Base-by-base conservation (phyloP, 1,140 invertebrate genomes). In the Drosophila persimilis region DNA sequence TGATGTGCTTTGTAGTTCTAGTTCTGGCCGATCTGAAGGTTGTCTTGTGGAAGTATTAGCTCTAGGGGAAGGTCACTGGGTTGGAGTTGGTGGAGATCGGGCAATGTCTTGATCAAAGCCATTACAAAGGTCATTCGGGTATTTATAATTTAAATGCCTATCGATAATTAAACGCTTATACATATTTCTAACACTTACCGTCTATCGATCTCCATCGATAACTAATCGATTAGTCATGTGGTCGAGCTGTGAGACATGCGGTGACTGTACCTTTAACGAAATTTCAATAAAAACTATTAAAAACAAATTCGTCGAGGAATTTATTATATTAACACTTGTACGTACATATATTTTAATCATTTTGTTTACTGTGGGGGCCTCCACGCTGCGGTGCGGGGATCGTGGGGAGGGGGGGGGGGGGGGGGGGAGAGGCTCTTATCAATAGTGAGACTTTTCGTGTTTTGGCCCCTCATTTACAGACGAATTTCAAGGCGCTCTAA, bases 401-500 rank as follows among this genome's bases (percentile, higher is more conserved):
- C 15, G 29, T n/a, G n/a, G n/a, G n/a, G n/a, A n/a, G 26, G 24
- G 54, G 7, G 54, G 7, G 15, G 15, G 15, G 26, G 24, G 54
- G 7, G 54, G 7, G 15, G 15, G 15, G 15, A 24, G n/a, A 29
- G 29, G 53, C 54, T 64, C 67, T 71, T 71, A 71, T 70, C 67
- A 71, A 29, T 29, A 1, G 20, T 31, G 54, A 70, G 24, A 26
- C 26, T 69, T 26, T 66, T 70, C 31, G 51, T 60, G 26, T 24
- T 20, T 15, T 9, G 8, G 8, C 39, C 31, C 45, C 8, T 24
- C 22, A 26, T 39, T 44, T 8, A 26, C 24, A 41, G 15, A 22
- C 62, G 7, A 54, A 57, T 66, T 69, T 78, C 69, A 73, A 73
- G 76, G 77, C 48, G 35, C n/a, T 48, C 65, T 65, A 75, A 80